These are phyloP conservation scores for Psittacula derbiana DNA, from an alignment of 2,797 vertebrate species.

Conservation along the genomic window DNA sequence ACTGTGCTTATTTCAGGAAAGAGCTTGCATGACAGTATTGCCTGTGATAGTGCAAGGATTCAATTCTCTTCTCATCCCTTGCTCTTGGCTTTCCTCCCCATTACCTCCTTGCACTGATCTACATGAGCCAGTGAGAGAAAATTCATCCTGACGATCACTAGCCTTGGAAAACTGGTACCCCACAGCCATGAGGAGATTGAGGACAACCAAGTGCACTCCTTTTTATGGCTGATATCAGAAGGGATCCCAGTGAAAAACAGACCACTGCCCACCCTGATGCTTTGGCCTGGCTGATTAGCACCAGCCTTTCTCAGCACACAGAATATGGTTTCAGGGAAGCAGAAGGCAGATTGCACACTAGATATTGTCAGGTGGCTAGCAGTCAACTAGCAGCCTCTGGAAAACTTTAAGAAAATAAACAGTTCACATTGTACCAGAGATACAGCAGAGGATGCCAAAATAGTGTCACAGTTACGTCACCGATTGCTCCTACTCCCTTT, in stretches of 20 bases:
- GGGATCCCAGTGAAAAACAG: neutral
- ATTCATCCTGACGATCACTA: neutral
- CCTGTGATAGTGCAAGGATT: accelerated
- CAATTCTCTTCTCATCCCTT: neutral
- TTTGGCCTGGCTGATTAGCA: neutral
- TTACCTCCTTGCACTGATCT: neutral
- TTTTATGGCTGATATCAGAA: neutral
- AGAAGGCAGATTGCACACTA: neutral
- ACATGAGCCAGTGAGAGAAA: neutral
- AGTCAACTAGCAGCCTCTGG: neutral
- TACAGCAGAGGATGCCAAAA: neutral
- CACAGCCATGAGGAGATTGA: neutral
- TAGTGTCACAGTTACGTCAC: neutral
- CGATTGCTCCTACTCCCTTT: neutral
- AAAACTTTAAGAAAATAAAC: neutral
- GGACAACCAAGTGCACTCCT: neutral
- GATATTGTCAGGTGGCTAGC: neutral
- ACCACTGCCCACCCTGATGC: too few species aligned
- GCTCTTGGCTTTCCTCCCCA: neutral
- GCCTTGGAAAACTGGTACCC: neutral
- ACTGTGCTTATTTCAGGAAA: neutral
- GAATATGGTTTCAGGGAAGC: neutral
- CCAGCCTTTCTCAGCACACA: neutral
- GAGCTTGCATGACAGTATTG: neutral
- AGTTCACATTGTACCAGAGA: neutral